Evolutionary conservation across 2,888 invertebrate genomes (phyloP).

Genomic region (Chrysodeixis includens): DNA sequence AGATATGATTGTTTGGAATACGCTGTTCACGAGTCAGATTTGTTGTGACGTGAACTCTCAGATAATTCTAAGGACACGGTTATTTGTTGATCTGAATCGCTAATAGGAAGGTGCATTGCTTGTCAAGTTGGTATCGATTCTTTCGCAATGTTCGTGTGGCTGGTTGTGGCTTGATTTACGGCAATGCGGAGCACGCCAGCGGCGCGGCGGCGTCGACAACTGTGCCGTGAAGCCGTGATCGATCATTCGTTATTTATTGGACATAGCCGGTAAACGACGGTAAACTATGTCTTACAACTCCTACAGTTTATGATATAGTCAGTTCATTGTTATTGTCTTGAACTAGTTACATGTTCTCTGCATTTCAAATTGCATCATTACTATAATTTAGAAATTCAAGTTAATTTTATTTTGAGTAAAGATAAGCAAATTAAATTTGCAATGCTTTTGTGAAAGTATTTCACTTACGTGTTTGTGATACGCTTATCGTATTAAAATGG

Average conservation of each 20-base stretch:
- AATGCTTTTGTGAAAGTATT: constrained; percentile 10
- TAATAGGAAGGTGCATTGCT: constrained; percentile 41
- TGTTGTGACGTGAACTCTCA: constrained; percentile 78
- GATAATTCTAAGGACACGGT: constrained; percentile 67
- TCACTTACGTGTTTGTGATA: not conserved
- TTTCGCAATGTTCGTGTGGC: constrained; percentile 59
- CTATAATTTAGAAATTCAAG: constrained; percentile 13
- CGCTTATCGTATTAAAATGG: constrained; percentile 1
- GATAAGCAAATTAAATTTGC: constrained; percentile 12
- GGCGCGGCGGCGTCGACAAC: constrained; percentile 42
- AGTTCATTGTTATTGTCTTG: constrained; percentile 31
- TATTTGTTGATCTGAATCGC: constrained; percentile 44
- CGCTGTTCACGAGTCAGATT: constrained; percentile 83
- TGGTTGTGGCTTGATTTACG: constrained; percentile 56
- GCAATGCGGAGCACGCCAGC: constrained; percentile 49
- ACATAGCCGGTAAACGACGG: constrained; percentile 52
- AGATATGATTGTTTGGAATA: constrained; percentile 82
- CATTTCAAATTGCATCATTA: constrained; percentile 36
- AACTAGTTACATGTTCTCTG: constrained; percentile 44
- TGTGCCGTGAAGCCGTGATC: constrained; percentile 61
- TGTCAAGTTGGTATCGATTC: constrained; percentile 48
- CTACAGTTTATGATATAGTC: constrained; percentile 23
- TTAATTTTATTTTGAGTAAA: constrained; percentile 2
- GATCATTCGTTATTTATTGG: constrained; percentile 65
- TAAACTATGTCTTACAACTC: constrained; percentile 44